These are phyloP conservation scores for Pandemis heparana DNA, from an alignment of 2,888 invertebrate genomes.

Conservation along the genomic window DNA sequence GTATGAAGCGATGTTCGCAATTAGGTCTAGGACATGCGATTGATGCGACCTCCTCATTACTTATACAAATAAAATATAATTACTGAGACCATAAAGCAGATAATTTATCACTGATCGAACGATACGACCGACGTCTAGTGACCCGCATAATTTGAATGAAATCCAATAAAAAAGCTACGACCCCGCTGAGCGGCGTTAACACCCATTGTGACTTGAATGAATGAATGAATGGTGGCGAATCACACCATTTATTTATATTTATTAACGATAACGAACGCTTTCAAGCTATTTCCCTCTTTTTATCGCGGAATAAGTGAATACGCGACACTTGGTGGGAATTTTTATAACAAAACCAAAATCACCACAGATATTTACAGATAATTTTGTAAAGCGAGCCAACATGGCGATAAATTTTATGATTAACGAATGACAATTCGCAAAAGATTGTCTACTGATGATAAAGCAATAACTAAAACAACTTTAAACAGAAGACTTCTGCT, in stretches of 20 bases:
- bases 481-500: too few relatives aligned
- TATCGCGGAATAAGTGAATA: conserved; percentile 22
- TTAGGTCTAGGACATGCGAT: conserved; percentile 3
- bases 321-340: conserved; percentile 1
- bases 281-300: conserved; percentile 31
- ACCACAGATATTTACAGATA: not conserved
- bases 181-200: conserved; percentile 59
- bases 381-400: not conserved
- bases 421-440: not conserved
- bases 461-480: not conserved
- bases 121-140: conserved; percentile 37
- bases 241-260: conserved; percentile 59
- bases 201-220: conserved; percentile 61
- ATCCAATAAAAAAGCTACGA: conserved; percentile 77
- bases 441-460: not conserved
- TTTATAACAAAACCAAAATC: not conserved
- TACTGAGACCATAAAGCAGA: conserved; percentile 28
- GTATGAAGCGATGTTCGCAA: not conserved
- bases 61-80: conserved; percentile 31
- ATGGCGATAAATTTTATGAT: conserved; percentile 1
- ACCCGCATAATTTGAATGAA: conserved; percentile 74
- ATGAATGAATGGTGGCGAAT: conserved; percentile 63
- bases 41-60: conserved; percentile 5
- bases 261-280: conserved; percentile 47
- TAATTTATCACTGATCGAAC: conserved; percentile 38